These are phyloP conservation scores for Callyntrura sp. DNA, from an alignment of 2,888 invertebrate species.

Conservation along the genomic window DNA sequence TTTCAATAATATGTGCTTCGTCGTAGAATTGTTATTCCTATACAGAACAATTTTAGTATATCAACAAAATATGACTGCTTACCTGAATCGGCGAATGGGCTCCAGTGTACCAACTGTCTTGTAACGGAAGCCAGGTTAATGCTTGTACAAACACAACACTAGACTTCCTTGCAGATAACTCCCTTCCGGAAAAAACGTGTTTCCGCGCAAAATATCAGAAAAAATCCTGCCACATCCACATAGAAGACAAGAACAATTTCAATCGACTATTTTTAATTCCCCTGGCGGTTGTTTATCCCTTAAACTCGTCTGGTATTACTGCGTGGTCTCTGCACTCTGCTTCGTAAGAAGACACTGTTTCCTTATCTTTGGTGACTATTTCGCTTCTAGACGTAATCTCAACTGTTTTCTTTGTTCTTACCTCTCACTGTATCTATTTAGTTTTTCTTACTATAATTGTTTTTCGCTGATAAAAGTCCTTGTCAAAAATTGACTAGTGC, in stretches of 20 bases:
- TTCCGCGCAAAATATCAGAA: not conserved
- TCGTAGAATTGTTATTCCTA: too few relatives aligned
- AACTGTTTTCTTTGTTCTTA: not conserved
- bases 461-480: not conserved
- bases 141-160: conserved; percentile 64
- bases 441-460: not conserved
- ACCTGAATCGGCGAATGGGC: conserved; percentile 66
- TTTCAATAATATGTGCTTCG: not conserved
- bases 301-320: conserved; percentile 18
- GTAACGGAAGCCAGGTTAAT: conserved; percentile 63
- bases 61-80: conserved; percentile 18
- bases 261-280: not conserved
- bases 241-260: not conserved
- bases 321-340: not conserved
- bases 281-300: not conserved
- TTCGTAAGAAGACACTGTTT: not conserved
- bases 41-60: not conserved
- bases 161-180: conserved; percentile 29
- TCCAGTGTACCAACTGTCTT: conserved; percentile 61
- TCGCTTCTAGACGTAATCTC: not conserved
- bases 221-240: not conserved
- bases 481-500: not conserved
- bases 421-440: not conserved
- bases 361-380: too few relatives aligned
- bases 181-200: not conserved